Percentiles rank a stretch among this genome's conserved stretches.
phyloP scores from a whole-genome alignment of 2,113 vertebrate species.

The Oceanodroma tethys region DNA sequence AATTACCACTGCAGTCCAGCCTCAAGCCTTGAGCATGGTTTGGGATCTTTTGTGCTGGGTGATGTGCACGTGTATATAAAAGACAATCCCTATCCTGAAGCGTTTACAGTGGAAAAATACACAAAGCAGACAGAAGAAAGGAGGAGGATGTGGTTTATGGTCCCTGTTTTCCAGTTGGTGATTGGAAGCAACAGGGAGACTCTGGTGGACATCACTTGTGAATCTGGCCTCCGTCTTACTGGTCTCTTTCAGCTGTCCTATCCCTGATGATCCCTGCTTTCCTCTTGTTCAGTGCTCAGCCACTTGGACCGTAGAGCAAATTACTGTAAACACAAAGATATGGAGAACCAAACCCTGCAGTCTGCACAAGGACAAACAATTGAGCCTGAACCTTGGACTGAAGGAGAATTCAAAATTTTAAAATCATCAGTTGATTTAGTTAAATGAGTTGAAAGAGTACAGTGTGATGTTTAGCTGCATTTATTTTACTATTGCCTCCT shows the following conservation, averaged over 20 bases:
- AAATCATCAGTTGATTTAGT: not conserved
- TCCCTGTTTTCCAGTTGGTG: not conserved
- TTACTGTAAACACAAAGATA: not conserved
- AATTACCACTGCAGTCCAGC: not conserved
- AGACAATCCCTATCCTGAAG: not conserved
- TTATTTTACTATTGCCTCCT: not conserved
- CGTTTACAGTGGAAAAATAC: not conserved
- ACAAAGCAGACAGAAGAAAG: not conserved
- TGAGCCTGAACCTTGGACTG: not conserved
- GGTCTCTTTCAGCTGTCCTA: not conserved
- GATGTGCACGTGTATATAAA: rapidly evolving
- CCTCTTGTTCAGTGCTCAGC: not conserved
- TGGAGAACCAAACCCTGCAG: not conserved
- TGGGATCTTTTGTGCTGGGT: not conserved
- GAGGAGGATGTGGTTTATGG: not conserved
- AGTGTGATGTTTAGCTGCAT: not conserved
- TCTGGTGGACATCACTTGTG: not conserved
- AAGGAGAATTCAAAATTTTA: not conserved
- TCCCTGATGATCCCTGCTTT: not conserved
- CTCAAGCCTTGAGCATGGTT: not conserved
- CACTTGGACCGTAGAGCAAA: not conserved
- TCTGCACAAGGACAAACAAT: not conserved
- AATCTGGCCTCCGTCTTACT: not conserved
- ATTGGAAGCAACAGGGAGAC: not conserved
- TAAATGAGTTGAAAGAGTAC: not conserved